Evolutionary conservation across 1,140 invertebrate species (phyloP).

Genomic region (Ips nitidus): DNA sequence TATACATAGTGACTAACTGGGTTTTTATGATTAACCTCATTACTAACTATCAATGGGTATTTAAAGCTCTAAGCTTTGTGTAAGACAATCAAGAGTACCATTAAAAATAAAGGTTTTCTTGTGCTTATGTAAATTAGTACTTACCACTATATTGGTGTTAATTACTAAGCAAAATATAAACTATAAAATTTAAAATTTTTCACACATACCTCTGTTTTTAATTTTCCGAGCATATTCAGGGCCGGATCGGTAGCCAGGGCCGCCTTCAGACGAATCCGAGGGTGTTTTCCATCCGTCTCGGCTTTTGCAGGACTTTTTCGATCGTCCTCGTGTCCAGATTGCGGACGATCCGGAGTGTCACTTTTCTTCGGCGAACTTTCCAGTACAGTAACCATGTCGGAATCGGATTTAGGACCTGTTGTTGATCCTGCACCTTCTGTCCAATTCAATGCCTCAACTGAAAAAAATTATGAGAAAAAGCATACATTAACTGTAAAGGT

Average conservation of each 20-base stretch:
- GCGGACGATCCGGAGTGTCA: slow-evolving; percentile 45
- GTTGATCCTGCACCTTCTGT: slow-evolving; percentile 52
- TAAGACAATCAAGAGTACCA: too few species aligned
- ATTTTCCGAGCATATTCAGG: slow-evolving; percentile 53
- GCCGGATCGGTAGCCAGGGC: slow-evolving; percentile 80
- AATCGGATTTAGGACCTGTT: slow-evolving; percentile 15
- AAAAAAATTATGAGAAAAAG: slow-evolving; percentile 20
- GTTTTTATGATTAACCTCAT: too few species aligned
- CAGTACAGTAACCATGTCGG: slow-evolving; percentile 32
- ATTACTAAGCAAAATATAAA: too few species aligned
- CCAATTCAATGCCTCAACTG: slow-evolving; percentile 64
- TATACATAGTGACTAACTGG: too few species aligned
- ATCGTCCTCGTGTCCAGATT: slow-evolving; percentile 45
- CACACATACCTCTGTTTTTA: slow-evolving; percentile 46
- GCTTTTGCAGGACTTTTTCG: slow-evolving; percentile 36
- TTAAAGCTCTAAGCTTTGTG: too few species aligned
- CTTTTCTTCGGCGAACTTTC: slow-evolving; percentile 46
- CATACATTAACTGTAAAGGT: neutral
- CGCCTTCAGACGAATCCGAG: slow-evolving; percentile 73
- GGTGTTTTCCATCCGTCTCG: slow-evolving; percentile 57
- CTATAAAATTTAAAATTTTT: too few species aligned
- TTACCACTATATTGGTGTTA: too few species aligned
- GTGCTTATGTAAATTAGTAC: too few species aligned
- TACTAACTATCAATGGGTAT: too few species aligned
- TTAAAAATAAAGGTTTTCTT: too few species aligned